Base-by-base conservation (phyloP, 2,888 invertebrate genomes). In the Scaeva pyrastri region DNA sequence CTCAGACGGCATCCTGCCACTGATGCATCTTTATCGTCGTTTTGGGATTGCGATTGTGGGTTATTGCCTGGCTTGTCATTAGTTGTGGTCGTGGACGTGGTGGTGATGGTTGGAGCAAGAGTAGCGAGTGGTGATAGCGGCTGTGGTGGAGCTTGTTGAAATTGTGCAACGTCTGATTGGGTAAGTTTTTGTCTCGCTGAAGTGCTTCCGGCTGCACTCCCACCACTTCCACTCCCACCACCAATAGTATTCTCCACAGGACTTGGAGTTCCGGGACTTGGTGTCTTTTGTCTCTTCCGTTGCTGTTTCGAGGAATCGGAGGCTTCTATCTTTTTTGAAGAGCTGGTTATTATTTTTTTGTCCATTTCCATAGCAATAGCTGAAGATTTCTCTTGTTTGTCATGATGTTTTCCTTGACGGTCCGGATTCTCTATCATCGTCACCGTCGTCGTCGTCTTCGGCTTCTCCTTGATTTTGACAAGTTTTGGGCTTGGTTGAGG, bases 101-200 rank as follows among this genome's bases (percentile, higher is more conserved):
- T 11, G 19, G 89, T 90, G 1, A 90, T 0, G 7, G 31, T 7
- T 6, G 31, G 31, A 31, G 31, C 31, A 4, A 8, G 31, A 31
- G 31, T 31, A 31, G 3, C 31, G 31, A 31, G 91, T 6, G 91
- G 90, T 1, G 91, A 90, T 1, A 90, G 90, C 11, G 90, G 91
- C 14, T 91, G 90, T 4, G 91, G 90, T 3, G 91, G 91, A 62
- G 55, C 60, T 58, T 79, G 62, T 56, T 75, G 84, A 66, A 64
- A 72, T 72, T 80, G 66, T 76, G 76, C 55, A 81, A 74, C 52
- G 39, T 86, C 85, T 86, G 85, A 81, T 85, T 85, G 85, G 70
- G 72, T 55, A 76, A 77, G 77, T 43, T 86, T 86, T 81, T 86
- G 81, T 81, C 70, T 81, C 1, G 73, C 31, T 60, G 66, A 48